Conservation (phyloP, 35 echinoderm and acorn worm species). For the Lytechinus pictus region DNA sequence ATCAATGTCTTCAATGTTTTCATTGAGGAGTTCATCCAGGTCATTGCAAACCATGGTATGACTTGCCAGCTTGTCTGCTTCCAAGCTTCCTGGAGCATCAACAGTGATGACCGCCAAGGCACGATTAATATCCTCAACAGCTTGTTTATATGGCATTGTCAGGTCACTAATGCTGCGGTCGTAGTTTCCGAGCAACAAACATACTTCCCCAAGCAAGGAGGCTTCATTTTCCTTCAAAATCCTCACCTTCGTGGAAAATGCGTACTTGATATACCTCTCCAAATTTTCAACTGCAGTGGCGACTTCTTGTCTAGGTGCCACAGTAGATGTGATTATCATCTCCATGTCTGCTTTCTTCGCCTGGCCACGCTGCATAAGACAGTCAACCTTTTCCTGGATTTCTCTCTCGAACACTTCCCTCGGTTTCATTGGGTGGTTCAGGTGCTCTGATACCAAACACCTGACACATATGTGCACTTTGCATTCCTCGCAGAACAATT, state of each 20-base stretch:
- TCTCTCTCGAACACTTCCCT: background rate
- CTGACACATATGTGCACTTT: background rate
- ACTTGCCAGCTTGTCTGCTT: background rate
- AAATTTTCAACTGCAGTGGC: background rate
- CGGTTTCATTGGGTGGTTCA: background rate
- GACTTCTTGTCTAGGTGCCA: background rate
- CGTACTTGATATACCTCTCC: background rate
- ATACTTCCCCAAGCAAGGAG: background rate
- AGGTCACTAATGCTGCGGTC: background rate
- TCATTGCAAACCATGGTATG: background rate
- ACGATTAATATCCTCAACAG: background rate
- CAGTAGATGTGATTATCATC: background rate
- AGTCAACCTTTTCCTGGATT: background rate
- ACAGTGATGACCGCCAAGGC: background rate
- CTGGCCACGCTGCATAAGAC: background rate
- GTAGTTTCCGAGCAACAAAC: background rate
- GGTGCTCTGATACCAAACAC: background rate
- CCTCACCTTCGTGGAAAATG: background rate
- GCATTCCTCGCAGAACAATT: background rate
- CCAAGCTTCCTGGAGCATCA: background rate
- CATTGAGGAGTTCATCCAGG: background rate
- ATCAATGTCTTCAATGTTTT: background rate
- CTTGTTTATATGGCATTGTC: background rate
- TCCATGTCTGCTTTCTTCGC: background rate
- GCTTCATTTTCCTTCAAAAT: background rate